A percentile compares a stretch with the other conserved stretches of the same genome.
These are phyloP conservation scores for Sycophila sp. DNA, from an alignment of 1,140 invertebrate species.

Conservation along the genomic window DNA sequence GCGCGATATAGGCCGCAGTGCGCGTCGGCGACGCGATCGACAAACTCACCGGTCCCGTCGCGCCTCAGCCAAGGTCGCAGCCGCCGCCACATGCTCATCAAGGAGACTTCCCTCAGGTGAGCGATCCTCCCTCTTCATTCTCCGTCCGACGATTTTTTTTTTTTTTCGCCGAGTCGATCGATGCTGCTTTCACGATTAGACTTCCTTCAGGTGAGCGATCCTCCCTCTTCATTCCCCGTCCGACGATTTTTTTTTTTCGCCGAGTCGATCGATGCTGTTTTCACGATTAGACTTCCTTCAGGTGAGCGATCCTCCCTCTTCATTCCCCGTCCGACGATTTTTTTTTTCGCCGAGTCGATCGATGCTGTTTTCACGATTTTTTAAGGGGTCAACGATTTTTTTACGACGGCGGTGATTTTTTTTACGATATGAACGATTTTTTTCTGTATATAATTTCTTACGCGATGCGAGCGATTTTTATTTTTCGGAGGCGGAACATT, in stretches of 20 bases:
- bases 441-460: too few species aligned
- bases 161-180: too few species aligned
- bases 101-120: constrained; percentile 64
- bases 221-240: constrained; percentile 48
- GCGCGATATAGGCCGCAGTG: neutral
- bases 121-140: constrained; percentile 55
- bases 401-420: too few species aligned
- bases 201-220: constrained; percentile 63
- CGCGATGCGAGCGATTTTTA: too few species aligned
- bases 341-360: too few species aligned
- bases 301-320: constrained; percentile 61
- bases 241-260: constrained; percentile 20
- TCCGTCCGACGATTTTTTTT: constrained; percentile 33
- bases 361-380: too few species aligned
- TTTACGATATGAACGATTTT: too few species aligned
- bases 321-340: constrained; percentile 32
- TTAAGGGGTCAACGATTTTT: too few species aligned
- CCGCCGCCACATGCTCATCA: constrained; percentile 58
- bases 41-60: neutral
- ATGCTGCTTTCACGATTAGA: too few species aligned
- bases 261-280: too few species aligned
- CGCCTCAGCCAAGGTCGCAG: constrained; percentile 38
- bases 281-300: constrained; percentile 62
- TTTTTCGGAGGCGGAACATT: too few species aligned
- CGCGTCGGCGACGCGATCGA: neutral